These are phyloP conservation scores for Yponomeuta malinellus DNA, from an alignment of 2,888 invertebrate species.

Conservation along the genomic window DNA sequence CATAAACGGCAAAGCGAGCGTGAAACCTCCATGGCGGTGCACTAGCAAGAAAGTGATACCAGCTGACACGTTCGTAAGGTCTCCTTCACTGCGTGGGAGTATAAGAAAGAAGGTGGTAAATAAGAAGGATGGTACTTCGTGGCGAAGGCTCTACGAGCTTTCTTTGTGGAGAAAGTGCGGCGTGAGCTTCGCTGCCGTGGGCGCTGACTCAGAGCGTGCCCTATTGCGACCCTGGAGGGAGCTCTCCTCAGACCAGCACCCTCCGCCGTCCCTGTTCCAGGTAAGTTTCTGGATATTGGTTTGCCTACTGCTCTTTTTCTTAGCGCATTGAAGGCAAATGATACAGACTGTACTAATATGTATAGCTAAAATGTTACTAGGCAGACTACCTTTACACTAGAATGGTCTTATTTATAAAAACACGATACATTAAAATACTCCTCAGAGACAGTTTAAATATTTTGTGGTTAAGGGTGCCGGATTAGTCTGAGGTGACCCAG, in stretches of 20 bases:
- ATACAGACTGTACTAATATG: no score
- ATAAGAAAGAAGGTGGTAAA: conserved; percentile 52
- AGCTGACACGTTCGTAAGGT: conserved; percentile 52
- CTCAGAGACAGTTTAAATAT: no score
- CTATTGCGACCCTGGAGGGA: conserved; percentile 59
- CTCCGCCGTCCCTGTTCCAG: conserved; percentile 33
- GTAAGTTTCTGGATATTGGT: not conserved
- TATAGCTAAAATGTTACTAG: no score
- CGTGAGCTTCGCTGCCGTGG: conserved; percentile 59
- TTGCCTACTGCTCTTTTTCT: no score
- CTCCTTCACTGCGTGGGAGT: conserved; percentile 60
- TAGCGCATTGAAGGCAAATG: no score
- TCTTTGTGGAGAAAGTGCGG: conserved; percentile 73
- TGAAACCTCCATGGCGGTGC: conserved; percentile 68
- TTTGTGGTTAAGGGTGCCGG: no score
- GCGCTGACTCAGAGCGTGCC: conserved; percentile 59
- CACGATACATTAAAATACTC: no score
- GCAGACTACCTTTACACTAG: no score
- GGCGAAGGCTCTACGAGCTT: conserved; percentile 74
- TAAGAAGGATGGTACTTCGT: conserved; percentile 62
- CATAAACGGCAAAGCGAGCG: conserved; percentile 53
- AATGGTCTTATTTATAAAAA: no score
- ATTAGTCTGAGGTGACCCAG: no score
- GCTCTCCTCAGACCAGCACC: conserved; percentile 49
- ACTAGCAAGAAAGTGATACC: conserved; percentile 50